Percentiles rank a stretch among this genome's conserved stretches.
Evolutionary conservation across 2,113 vertebrate species (phyloP).

Genomic region (Mobula hypostoma): DNA sequence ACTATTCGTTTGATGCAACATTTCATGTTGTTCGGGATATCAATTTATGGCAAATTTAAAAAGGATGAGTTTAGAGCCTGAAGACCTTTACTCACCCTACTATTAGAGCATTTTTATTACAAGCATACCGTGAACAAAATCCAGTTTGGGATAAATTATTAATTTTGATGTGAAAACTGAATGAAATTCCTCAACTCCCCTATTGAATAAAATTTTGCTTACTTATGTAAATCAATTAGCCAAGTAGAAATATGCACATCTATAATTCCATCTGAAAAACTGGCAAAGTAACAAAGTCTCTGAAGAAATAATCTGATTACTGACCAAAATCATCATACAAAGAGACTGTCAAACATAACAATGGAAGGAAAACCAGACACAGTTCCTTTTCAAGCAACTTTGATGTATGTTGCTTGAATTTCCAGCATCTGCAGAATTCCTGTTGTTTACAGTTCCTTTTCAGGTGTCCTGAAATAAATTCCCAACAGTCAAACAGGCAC

Average conservation of each 20-base stretch:
- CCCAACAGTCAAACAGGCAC: background rate
- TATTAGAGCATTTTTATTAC: too few relatives aligned
- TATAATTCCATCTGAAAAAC: background rate
- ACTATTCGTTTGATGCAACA: background rate
- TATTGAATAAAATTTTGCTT: background rate
- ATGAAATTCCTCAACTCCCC: background rate
- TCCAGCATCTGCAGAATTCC: too few relatives aligned
- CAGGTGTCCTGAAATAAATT: background rate
- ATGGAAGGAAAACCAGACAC: background rate
- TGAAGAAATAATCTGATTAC: background rate
- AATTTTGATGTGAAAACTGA: background rate
- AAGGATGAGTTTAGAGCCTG: background rate
- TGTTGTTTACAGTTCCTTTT: background rate
- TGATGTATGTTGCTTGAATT: too few relatives aligned
- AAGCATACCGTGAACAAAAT: too few relatives aligned
- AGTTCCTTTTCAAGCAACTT: background rate
- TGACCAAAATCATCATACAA: background rate
- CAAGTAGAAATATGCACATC: background rate
- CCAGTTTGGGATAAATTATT: background rate
- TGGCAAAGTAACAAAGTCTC: background rate
- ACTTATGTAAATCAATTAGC: background rate
- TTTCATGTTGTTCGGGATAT: background rate
- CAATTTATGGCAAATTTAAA: background rate
- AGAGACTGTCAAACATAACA: background rate
- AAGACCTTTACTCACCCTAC: background rate